Conservation (phyloP, 2,888 invertebrate genomes). For the Heteromyza rotundicornis region DNA sequence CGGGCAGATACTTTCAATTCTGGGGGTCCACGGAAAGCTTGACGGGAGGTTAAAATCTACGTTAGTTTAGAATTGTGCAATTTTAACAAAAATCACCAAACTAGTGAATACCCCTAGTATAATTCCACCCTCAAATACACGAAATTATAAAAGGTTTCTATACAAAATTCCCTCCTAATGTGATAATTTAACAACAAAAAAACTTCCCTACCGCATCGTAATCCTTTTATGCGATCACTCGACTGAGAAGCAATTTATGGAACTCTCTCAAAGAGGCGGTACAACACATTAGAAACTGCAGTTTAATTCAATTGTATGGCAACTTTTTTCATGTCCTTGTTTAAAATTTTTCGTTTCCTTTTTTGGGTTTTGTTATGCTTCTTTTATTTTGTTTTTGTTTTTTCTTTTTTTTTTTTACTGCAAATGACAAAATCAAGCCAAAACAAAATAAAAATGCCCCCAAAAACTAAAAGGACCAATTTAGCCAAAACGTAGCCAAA, state of each 20-base stretch:
- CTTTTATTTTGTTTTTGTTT: not conserved
- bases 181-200: no score
- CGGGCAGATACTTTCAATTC: no score
- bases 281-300: conserved; percentile 33
- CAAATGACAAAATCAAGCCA: not conserved
- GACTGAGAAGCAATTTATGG: not conserved
- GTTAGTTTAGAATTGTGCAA: no score
- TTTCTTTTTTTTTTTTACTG: not conserved
- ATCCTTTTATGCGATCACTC: not conserved
- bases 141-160: not conserved
- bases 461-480: conserved; percentile 10
- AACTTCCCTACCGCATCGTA: no score
- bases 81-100: no score
- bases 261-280: conserved; percentile 22
- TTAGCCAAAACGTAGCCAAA: conserved; percentile 15
- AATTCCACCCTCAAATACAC: no score
- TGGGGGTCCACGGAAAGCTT: no score
- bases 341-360: not conserved
- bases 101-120: no score
- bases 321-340: not conserved
- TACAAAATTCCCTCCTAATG: no score
- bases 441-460: not conserved
- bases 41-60: no score
- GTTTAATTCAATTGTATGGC: conserved; percentile 34
- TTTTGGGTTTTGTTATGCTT: no score